Evolutionary conservation across 2,113 vertebrate species (phyloP).

Genomic region (Erpornis zantholeuca): DNA sequence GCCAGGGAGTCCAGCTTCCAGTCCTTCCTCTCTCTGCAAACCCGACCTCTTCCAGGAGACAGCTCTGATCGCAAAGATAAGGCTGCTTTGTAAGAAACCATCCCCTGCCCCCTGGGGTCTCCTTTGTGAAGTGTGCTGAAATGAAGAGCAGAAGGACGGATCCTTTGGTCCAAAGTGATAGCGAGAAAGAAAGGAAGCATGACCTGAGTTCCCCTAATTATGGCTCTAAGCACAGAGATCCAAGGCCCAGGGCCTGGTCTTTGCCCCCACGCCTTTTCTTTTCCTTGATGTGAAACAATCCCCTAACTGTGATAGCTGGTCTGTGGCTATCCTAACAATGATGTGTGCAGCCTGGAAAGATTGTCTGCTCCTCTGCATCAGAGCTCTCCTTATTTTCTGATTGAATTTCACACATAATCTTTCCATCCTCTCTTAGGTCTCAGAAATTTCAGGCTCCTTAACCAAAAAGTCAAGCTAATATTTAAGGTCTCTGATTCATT

Average conservation of each 20-base stretch:
- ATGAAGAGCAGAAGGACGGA: constrained; percentile 37
- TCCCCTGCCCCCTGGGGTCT: constrained; percentile 34
- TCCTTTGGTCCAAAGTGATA: constrained; percentile 56
- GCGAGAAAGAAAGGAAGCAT: not conserved
- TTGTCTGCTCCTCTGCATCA: not conserved
- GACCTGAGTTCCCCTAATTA: constrained; percentile 49
- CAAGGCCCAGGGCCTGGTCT: not conserved
- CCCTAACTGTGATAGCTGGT: not conserved
- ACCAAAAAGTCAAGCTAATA: not conserved
- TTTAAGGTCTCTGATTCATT: not conserved
- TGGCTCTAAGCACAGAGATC: not conserved
- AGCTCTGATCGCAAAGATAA: constrained; percentile 11
- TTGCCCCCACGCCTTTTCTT: not conserved
- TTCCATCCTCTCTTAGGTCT: not conserved
- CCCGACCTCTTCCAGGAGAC: not conserved
- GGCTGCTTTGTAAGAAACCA: constrained; percentile 18
- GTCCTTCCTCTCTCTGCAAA: not conserved
- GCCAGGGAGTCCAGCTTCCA: not conserved
- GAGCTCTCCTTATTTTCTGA: not conserved
- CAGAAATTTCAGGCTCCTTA: not conserved
- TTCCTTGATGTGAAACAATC: constrained; percentile 15
- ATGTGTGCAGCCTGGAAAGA: not conserved
- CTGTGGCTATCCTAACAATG: constrained; percentile 2
- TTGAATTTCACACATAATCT: not conserved
- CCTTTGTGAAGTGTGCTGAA: constrained; percentile 44